Evolutionary conservation across 37 sponge, comb jelly and placozoan genomes (phyloP).

Genomic region (Hexactinellida sp.): DNA sequence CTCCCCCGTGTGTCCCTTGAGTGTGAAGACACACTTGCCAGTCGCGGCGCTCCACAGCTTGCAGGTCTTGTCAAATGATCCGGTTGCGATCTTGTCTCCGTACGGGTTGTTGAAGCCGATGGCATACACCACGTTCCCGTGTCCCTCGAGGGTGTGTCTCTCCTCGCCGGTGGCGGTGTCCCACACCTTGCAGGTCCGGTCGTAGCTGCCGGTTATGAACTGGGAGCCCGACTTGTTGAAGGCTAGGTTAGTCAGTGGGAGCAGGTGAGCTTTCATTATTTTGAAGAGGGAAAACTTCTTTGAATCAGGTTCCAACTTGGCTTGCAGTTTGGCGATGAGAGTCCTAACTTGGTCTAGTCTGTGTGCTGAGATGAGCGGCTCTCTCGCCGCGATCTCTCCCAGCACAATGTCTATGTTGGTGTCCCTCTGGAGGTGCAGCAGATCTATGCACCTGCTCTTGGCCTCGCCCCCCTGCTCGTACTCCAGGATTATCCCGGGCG

Average conservation of each 20-base stretch:
- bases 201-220: conserved; percentile 94
- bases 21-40: conserved; percentile 81
- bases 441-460: conserved; percentile 62
- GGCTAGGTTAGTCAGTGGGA: conserved; percentile 87
- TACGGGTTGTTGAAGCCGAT: conserved; percentile 97
- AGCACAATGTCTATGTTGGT: conserved; percentile 47
- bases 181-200: conserved; percentile 96
- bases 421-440: conserved; percentile 60
- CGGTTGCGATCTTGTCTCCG: conserved; percentile 95
- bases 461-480: conserved; percentile 66
- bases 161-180: conserved; percentile 76
- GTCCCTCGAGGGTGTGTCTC: conserved; percentile 83
- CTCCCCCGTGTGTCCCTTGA: conserved; percentile 90
- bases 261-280: conserved; percentile 71
- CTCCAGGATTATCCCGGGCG: conserved; percentile 90
- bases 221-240: conserved; percentile 91
- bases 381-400: conserved; percentile 43
- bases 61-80: conserved; percentile 95
- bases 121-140: conserved; percentile 92
- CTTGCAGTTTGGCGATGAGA: conserved; percentile 41
- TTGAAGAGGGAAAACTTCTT: conserved; percentile 63
- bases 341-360: conserved; percentile 52
- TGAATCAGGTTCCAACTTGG: conserved; percentile 17
- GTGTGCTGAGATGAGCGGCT: conserved; percentile 55
- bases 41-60: conserved; percentile 84